Evolutionary conservation across 2,888 invertebrate species (phyloP), one percentile per base, ranked within the genome.

Genomic region (Tromatobia lineatoria): DNA sequence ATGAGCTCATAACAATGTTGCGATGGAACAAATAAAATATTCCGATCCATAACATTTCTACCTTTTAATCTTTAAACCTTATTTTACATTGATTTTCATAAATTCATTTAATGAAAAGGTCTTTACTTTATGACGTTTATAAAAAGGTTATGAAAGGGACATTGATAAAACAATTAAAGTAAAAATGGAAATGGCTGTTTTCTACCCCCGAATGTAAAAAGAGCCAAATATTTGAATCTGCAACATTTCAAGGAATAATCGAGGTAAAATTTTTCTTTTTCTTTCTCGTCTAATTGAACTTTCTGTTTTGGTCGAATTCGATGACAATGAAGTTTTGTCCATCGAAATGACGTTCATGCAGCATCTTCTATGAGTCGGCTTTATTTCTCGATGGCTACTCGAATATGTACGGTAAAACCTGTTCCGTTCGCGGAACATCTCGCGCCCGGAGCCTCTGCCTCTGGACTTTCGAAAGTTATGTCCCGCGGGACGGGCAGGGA

Each of bases 351-450:
- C 8, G 61, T 29, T 23, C 52, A 20, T 64, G 42, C 61, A 11
- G 18, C 6, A 18, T 74, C 61, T 13, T 38, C 18, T 34, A 38
- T 34, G 47, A 64, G 52, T 50, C 23, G 34, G 15, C 23, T 45
- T 52, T 47, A 34, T 64, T 75, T 50, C 34, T 15, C 64, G 64
- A 61, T 80, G 61, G 42, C 59, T 67, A 77, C 77, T 73, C 73
- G 78, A 84, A 71, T 81, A 84, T 75, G 75, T 71, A 77, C 77
- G 77, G 73, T 81, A 81, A 84, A 84, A 84, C 81, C 84, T 84
- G 84, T 84, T 84, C 73, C 83, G 59, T 83, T 80, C 45, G 78
- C 47, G 70, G 78, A 81, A 59, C 78, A 64, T 77, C 64, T 64
- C 59, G 34, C 80, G 70, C 77, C 64, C 13, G 6, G 42, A 69